Conservation (phyloP, 2,113 vertebrate species). For the Xerus inauris region DNA sequence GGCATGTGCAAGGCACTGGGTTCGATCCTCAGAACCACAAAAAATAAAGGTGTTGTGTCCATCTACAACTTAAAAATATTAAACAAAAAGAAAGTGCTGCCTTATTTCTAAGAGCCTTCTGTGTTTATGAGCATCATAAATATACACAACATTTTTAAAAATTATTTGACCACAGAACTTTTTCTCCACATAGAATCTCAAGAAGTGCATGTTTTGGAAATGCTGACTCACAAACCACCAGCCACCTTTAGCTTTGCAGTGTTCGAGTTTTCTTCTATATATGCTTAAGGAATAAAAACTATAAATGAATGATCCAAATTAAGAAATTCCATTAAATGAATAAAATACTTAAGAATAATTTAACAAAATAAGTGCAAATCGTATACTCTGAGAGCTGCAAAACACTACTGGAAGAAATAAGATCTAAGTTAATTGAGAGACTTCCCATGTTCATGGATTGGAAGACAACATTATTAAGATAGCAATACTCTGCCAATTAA, state of each 20-base stretch:
- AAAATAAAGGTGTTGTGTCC: no score
- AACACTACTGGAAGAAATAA: background rate
- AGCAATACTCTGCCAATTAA: background rate
- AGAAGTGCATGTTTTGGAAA: background rate
- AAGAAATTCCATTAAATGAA: background rate
- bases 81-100: no score
- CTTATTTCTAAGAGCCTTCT: background rate
- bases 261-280: background rate
- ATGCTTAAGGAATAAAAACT: background rate
- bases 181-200: background rate
- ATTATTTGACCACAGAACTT: background rate
- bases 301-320: background rate
- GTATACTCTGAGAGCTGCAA: background rate
- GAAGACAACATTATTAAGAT: background rate
- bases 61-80: no score
- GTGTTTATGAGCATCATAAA: background rate
- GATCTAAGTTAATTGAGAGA: background rate
- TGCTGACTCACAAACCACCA: background rate
- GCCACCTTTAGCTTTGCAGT: background rate
- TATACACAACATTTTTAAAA: background rate
- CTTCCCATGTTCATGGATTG: background rate
- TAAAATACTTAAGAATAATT: background rate
- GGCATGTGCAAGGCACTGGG: no score
- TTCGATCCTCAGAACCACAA: no score
- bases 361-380: background rate